phyloP scores from a whole-genome alignment of 2,888 invertebrate genomes.

The Spicauda simplicius region DNA sequence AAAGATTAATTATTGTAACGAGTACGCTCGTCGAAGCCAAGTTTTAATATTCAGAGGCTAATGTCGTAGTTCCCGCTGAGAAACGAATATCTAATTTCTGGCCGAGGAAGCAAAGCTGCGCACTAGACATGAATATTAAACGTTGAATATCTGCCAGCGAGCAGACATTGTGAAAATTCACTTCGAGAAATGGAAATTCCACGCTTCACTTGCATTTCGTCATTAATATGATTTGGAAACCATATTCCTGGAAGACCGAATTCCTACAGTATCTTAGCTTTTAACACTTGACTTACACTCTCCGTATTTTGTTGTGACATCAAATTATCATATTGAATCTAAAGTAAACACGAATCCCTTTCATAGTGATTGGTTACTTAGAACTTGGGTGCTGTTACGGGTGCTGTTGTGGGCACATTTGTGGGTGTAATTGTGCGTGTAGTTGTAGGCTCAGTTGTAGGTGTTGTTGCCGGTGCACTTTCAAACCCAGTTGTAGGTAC shows the following conservation, averaged over 20 bases:
- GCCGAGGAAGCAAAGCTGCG: constrained; percentile 65
- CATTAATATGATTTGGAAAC: constrained; percentile 72
- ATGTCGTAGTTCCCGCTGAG: constrained; percentile 56
- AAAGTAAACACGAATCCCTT: too few relatives aligned
- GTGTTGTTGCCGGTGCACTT: too few relatives aligned
- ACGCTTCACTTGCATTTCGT: constrained; percentile 69
- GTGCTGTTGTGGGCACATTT: too few relatives aligned
- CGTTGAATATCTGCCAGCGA: constrained; percentile 65
- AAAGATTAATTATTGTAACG: constrained; percentile 9
- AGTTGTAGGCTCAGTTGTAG: too few relatives aligned
- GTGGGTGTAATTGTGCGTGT: too few relatives aligned
- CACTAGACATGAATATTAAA: constrained; percentile 74
- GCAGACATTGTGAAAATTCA: constrained; percentile 73
- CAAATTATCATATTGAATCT: too few relatives aligned
- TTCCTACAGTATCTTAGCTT: neutral
- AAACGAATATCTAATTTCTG: constrained; percentile 70
- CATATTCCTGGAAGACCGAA: constrained; percentile 44
- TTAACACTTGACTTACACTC: neutral
- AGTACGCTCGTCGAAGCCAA: constrained; percentile 6
- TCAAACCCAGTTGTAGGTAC: too few relatives aligned
- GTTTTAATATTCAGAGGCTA: constrained; percentile 49
- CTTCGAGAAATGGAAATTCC: constrained; percentile 69
- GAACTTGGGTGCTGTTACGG: too few relatives aligned
- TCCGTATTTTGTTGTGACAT: neutral
- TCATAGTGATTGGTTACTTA: too few relatives aligned